phyloP scores from a whole-genome alignment of 2,113 vertebrate genomes.

The Oncorhynchus kisutch region DNA sequence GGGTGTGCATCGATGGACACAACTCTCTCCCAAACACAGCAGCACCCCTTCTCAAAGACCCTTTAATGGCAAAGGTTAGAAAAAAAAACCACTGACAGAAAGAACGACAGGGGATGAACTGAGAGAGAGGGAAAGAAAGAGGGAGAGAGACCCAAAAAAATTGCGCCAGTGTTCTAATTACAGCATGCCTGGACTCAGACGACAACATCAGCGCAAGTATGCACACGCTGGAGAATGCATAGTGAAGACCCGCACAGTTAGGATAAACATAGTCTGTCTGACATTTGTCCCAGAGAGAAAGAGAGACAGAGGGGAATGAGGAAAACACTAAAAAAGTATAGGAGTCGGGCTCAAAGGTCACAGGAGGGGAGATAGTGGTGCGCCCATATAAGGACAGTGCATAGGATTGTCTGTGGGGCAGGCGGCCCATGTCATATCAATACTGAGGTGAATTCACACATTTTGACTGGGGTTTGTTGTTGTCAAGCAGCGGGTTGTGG shows the following conservation, averaged over 20 bases:
- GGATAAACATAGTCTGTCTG: slow-evolving; percentile 66
- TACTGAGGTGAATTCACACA: slow-evolving; percentile 2
- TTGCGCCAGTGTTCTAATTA: slow-evolving; percentile 74
- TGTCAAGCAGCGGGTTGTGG: too few species aligned
- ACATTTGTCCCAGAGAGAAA: slow-evolving; percentile 20
- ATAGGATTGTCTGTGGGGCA: not conserved
- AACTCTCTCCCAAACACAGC: slow-evolving; percentile 5
- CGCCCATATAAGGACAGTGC: slow-evolving; percentile 17
- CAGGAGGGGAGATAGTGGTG: not conserved
- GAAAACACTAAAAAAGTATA: slow-evolving; percentile 44
- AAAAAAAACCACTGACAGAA: slow-evolving; percentile 31
- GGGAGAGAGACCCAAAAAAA: slow-evolving; percentile 68
- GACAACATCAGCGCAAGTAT: slow-evolving; percentile 70
- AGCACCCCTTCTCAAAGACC: not conserved
- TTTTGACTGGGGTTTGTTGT: not conserved
- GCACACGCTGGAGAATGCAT: slow-evolving; percentile 71
- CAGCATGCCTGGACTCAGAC: slow-evolving; percentile 76
- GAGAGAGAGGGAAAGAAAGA: slow-evolving; percentile 51
- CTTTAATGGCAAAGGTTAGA: not conserved
- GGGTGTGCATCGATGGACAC: slow-evolving; percentile 48
- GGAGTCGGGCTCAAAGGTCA: slow-evolving; percentile 56
- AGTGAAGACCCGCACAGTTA: slow-evolving; percentile 63
- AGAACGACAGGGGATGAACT: slow-evolving; percentile 49
- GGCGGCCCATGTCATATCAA: slow-evolving; percentile 21
- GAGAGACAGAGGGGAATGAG: slow-evolving; percentile 6